Evolutionary conservation across 2,888 invertebrate species (phyloP).

Genomic region (Heliconius hortense): DNA sequence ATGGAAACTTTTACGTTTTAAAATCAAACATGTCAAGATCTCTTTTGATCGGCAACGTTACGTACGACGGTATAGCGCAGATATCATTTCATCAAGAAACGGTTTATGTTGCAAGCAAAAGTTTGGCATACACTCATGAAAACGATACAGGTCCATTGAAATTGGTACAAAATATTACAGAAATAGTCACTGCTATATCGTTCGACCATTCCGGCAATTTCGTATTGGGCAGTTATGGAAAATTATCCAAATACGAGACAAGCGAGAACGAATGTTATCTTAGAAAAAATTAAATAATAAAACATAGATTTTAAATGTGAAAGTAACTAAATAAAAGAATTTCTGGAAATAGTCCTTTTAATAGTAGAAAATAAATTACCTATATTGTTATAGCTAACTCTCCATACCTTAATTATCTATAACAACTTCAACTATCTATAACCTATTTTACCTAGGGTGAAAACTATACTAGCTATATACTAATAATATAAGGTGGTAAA

Average conservation of each 20-base stretch:
- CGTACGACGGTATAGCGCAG: slow-evolving; percentile 64
- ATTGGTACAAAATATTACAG: slow-evolving; percentile 57
- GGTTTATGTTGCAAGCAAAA: slow-evolving; percentile 63
- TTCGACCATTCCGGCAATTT: slow-evolving; percentile 64
- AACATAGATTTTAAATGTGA: background rate
- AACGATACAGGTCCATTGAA: slow-evolving; percentile 60
- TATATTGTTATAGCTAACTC: slow-evolving; percentile 26
- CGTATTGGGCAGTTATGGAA: slow-evolving; percentile 59
- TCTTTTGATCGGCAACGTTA: slow-evolving; percentile 56
- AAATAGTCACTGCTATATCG: slow-evolving; percentile 63
- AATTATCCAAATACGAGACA: slow-evolving; percentile 57
- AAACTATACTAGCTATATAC: slow-evolving; percentile 13
- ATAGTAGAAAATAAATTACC: slow-evolving; percentile 44
- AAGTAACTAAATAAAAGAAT: slow-evolving; percentile 20
- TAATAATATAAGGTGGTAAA: slow-evolving; percentile 14
- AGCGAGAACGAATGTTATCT: slow-evolving; percentile 58
- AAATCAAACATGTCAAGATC: slow-evolving; percentile 55
- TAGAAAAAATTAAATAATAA: slow-evolving; percentile 41
- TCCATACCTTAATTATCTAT: slow-evolving; percentile 12
- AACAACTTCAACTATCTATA: no score
- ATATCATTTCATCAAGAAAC: slow-evolving; percentile 62
- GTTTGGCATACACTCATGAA: slow-evolving; percentile 62
- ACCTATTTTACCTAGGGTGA: slow-evolving; percentile 5
- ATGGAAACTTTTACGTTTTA: slow-evolving; percentile 60
- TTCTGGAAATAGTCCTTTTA: slow-evolving; percentile 40